Percentiles rank a stretch among this genome's conserved stretches.
Conservation (phyloP, 2,113 vertebrate genomes). For the Spea bombifrons region DNA sequence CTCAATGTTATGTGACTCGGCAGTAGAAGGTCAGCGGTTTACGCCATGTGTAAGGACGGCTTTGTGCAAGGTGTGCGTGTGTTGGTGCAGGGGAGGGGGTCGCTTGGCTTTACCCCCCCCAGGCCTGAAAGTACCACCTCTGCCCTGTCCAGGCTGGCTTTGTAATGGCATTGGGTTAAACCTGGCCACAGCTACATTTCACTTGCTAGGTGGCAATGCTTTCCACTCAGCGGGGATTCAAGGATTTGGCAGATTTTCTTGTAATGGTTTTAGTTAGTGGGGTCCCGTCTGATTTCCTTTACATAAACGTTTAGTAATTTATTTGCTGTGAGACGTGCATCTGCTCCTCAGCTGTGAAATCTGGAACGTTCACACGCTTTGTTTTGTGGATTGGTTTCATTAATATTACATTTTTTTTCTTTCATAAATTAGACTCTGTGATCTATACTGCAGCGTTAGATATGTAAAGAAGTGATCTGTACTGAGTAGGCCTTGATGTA, state of each 20-base stretch:
- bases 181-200: background rate
- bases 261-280: background rate
- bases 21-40: no score
- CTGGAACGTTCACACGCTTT: constrained; percentile 27
- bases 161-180: no score
- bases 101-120: no score
- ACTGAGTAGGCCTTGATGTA: no score
- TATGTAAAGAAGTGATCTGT: constrained; percentile 14
- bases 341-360: constrained; percentile 37
- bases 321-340: constrained; percentile 26
- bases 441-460: background rate
- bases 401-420: no score
- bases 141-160: no score
- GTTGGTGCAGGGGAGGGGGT: no score
- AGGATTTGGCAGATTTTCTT: background rate
- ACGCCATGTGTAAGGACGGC: no score
- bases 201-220: background rate
- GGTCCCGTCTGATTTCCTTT: background rate
- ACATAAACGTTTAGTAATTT: background rate
- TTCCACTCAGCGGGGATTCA: background rate
- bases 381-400: background rate
- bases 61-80: no score
- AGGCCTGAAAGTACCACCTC: no score
- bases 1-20: no score
- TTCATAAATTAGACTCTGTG: background rate